A percentile compares a stretch with the other conserved stretches of the same genome.
These are phyloP conservation scores for Cinara cedri DNA, from an alignment of 2,888 invertebrate genomes.

Conservation along the genomic window DNA sequence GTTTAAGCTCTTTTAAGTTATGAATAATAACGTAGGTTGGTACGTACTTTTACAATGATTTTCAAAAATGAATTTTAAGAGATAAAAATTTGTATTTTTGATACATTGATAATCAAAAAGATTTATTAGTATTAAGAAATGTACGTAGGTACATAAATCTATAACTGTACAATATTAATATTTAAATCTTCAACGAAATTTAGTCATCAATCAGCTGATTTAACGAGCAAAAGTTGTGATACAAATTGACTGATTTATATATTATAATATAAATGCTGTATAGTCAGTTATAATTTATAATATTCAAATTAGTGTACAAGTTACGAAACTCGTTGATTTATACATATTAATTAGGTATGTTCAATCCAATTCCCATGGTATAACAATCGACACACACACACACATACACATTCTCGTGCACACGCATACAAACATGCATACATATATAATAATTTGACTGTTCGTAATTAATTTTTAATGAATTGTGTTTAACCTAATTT, in stretches of 20 bases:
- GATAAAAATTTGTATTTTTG: no score
- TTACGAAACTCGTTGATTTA: neutral
- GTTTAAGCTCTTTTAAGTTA: no score
- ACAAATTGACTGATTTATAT: constrained; percentile 14
- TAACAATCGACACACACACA: neutral
- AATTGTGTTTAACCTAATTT: no score
- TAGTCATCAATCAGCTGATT: neutral
- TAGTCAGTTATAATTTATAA: neutral
- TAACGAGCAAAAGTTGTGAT: constrained; percentile 12
- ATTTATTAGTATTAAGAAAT: no score
- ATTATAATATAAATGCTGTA: neutral
- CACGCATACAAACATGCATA: neutral
- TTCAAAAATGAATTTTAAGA: no score
- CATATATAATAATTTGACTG: no score
- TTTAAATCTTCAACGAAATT: neutral
- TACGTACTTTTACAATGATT: no score
- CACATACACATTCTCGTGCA: no score
- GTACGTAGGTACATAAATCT: neutral
- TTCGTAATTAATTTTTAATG: no score
- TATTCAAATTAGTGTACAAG: constrained; percentile 3
- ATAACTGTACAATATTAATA: neutral
- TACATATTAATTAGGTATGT: constrained; percentile 24
- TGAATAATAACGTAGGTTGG: no score
- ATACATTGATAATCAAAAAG: no score
- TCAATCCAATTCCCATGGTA: constrained; percentile 7